These are phyloP conservation scores for Basileuterus tristriatus DNA, from an alignment of 2,797 vertebrate genomes.

Conservation along the genomic window DNA sequence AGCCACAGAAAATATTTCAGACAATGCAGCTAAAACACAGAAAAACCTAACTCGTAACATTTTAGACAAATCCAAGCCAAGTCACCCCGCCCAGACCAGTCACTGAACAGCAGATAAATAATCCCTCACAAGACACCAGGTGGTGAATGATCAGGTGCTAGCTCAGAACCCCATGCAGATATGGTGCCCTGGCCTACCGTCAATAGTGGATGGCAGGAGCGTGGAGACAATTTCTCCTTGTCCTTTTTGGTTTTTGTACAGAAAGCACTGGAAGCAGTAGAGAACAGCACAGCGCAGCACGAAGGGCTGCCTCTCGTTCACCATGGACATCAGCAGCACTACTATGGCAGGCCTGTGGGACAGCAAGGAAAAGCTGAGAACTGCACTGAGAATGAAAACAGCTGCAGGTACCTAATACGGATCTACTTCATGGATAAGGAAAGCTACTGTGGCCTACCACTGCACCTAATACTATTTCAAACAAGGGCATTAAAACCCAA, in stretches of 20 bases:
- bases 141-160: not conserved
- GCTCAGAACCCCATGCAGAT: not conserved
- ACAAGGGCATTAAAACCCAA: not conserved
- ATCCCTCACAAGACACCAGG: fast-evolving
- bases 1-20: not conserved
- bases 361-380: not conserved
- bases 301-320: conserved; percentile 95
- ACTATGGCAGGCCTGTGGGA: conserved; percentile 91
- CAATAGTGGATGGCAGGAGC: conserved; percentile 94
- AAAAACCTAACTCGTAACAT: fast-evolving
- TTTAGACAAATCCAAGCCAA: not conserved
- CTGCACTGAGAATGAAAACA: not conserved
- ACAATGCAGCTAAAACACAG: not conserved
- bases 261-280: conserved; percentile 98
- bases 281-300: conserved; percentile 96
- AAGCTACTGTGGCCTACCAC: not conserved
- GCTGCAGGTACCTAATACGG: fast-evolving
- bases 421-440: fast-evolving
- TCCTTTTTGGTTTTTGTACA: conserved; percentile 97
- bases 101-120: not conserved
- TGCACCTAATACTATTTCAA: not conserved
- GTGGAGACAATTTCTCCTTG: conserved; percentile 97
- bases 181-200: conserved; percentile 76
- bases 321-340: conserved; percentile 98
- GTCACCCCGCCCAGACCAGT: not conserved